A percentile compares a stretch with the other conserved stretches of the same genome.
These are phyloP conservation scores for Ceryle rudis DNA, from an alignment of 2,797 vertebrate genomes.

Conservation along the genomic window DNA sequence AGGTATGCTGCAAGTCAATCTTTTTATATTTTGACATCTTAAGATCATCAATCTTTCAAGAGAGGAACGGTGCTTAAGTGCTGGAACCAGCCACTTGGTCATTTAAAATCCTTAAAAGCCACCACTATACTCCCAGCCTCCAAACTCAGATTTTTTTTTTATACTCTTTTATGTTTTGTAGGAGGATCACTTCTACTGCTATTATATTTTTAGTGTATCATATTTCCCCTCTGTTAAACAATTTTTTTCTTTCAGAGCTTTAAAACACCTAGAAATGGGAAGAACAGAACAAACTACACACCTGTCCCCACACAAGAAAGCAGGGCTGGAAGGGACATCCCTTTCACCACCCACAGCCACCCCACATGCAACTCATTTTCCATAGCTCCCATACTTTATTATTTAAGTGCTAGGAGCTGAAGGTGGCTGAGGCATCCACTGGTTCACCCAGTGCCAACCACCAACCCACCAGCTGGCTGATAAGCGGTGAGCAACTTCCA, in stretches of 20 bases:
- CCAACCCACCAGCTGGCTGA: background rate
- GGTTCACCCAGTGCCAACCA: fast-evolving
- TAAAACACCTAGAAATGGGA: background rate
- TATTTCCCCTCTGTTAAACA: background rate
- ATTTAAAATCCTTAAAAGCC: background rate
- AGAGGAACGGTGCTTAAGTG: background rate
- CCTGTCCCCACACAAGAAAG: background rate
- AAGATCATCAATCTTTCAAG: background rate
- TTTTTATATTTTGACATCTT: background rate
- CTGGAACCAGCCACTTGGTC: background rate
- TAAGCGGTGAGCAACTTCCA: background rate
- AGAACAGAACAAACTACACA: background rate
- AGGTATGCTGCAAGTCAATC: background rate
- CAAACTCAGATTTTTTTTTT: background rate
- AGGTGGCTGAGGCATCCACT: background rate
- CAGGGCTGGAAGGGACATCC: background rate
- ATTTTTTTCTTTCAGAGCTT: background rate
- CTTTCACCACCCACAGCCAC: background rate
- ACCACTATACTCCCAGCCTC: background rate
- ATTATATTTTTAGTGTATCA: background rate
- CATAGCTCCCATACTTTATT: background rate
- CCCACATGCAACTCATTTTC: background rate
- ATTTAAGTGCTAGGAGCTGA: background rate
- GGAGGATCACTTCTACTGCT: background rate
- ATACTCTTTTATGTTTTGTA: background rate